These are phyloP conservation scores for Sebastes reedi DNA, from an alignment of 2,797 vertebrate genomes.

Conservation along the genomic window DNA sequence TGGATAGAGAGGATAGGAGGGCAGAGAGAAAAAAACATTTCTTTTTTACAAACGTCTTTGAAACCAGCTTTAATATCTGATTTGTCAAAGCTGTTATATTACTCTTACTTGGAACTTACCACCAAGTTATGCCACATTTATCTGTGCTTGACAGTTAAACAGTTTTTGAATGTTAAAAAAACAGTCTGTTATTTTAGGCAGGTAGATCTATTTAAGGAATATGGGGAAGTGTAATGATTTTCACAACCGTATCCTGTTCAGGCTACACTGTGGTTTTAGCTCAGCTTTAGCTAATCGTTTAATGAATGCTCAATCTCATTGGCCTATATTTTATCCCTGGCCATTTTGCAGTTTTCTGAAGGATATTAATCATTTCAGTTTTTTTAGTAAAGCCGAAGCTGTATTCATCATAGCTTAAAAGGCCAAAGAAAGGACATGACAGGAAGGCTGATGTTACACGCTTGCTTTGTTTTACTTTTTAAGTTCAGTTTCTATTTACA, in stretches of 20 bases:
- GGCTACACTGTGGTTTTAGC: conserved; percentile 32
- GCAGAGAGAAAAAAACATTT: conserved; percentile 1
- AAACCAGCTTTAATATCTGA: not conserved
- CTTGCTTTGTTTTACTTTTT: not conserved
- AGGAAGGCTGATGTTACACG: not conserved
- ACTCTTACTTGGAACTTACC: not conserved
- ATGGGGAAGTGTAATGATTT: conserved; percentile 45
- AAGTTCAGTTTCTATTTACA: not conserved
- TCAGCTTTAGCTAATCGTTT: not conserved
- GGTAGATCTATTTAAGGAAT: conserved; percentile 19
- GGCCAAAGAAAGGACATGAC: not conserved
- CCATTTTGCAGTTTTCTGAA: not conserved
- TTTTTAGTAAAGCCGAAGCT: not conserved
- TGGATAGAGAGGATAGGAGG: conserved; percentile 21
- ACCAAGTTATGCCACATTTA: not conserved
- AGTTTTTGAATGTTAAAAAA: not conserved
- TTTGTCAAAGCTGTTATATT: not conserved
- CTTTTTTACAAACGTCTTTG: conserved; percentile 2
- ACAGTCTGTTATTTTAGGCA: not conserved
- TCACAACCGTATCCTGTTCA: conserved; percentile 49
- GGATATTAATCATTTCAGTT: not conserved
- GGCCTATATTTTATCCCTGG: not conserved
- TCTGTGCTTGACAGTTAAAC: not conserved
- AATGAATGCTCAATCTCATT: not conserved
- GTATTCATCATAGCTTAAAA: not conserved